phyloP scores from a whole-genome alignment of 1,140 invertebrate genomes.

The Heliconius nattereri region DNA sequence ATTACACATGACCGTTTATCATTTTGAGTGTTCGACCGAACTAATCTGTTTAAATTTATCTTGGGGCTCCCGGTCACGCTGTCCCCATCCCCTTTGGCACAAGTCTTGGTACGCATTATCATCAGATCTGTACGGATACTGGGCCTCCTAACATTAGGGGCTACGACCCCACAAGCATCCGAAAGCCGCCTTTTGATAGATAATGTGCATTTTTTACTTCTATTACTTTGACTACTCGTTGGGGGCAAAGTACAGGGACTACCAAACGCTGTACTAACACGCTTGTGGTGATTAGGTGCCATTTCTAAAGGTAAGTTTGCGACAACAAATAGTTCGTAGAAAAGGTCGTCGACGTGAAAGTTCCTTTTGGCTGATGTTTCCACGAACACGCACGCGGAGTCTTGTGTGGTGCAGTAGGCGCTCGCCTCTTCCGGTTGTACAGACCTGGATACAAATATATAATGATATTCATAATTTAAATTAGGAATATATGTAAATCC shows the following conservation, averaged over 20 bases:
- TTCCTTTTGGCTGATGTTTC: conserved; percentile 92
- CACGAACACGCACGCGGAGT: conserved; percentile 88
- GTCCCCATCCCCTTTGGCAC: conserved; percentile 84
- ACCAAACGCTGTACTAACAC: conserved; percentile 86
- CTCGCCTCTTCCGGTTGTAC: conserved; percentile 87
- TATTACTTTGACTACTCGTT: conserved; percentile 82
- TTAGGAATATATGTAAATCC: neutral
- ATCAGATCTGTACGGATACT: conserved; percentile 92
- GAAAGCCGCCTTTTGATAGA: conserved; percentile 90
- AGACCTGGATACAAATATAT: conserved; percentile 75
- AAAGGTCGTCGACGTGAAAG: conserved; percentile 89
- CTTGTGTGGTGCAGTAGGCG: conserved; percentile 86
- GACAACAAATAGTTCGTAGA: conserved; percentile 89
- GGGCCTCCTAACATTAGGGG: conserved; percentile 90
- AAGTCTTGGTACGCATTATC: conserved; percentile 91
- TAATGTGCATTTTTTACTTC: conserved; percentile 87
- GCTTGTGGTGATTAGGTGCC: conserved; percentile 92
- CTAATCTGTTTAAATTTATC: conserved; percentile 75
- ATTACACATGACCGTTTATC: conserved; percentile 73
- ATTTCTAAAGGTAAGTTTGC: conserved; percentile 92
- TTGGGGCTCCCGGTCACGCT: conserved; percentile 77
- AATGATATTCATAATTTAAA: neutral
- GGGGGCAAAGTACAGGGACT: conserved; percentile 87
- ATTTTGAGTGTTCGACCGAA: conserved; percentile 63
- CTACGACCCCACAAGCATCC: conserved; percentile 92